Conservation (phyloP, 2,888 invertebrate species). For the Spodoptera picta region DNA sequence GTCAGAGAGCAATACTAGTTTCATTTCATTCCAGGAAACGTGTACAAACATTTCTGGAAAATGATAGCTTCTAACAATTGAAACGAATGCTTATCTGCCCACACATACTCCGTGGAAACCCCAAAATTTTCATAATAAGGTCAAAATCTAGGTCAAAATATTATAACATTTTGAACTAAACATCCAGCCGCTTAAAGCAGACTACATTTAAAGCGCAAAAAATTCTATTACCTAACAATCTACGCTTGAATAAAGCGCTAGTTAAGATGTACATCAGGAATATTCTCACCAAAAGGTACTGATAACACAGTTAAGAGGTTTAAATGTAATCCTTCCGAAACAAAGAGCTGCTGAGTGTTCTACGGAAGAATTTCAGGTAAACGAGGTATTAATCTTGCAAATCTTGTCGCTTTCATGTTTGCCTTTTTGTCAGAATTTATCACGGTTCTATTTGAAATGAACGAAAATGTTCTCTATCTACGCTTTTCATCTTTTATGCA, state of each 20-base stretch:
- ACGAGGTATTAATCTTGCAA: constrained; percentile 45
- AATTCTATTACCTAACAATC: neutral
- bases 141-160: no score
- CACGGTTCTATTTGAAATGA: constrained; percentile 18
- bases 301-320: constrained; percentile 53
- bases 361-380: constrained; percentile 51
- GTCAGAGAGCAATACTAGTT: no score
- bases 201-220: neutral
- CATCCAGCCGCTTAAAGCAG: neutral
- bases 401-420: constrained; percentile 38
- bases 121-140: no score
- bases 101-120: no score
- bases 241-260: constrained; percentile 9
- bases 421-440: constrained; percentile 32
- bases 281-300: constrained; percentile 40
- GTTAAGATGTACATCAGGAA: constrained; percentile 36
- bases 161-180: neutral
- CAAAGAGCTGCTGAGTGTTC: constrained; percentile 37
- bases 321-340: constrained; percentile 51
- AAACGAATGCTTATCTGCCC: no score
- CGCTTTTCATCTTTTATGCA: no score
- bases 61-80: no score
- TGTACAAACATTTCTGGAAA: no score
- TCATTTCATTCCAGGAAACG: no score
- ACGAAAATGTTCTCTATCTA: constrained; percentile 3